Conservation (phyloP, 1,140 invertebrate species). For the Drosophila insularis region DNA sequence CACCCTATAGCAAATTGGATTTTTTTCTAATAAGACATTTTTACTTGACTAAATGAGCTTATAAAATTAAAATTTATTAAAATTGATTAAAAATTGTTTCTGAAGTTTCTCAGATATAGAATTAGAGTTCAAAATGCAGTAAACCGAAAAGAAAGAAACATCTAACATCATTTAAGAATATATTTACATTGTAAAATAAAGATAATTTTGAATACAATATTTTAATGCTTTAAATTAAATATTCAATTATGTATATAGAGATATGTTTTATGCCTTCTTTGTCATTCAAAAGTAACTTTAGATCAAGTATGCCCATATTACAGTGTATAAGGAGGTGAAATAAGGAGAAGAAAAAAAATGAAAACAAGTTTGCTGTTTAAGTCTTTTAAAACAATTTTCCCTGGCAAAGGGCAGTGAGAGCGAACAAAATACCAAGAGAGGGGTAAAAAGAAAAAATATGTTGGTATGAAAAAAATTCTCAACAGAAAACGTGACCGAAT, state of each 20-base stretch:
- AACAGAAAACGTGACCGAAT: conserved; percentile 72
- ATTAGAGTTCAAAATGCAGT: too few relatives aligned
- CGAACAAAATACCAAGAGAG: conserved; percentile 19
- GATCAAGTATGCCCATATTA: background rate
- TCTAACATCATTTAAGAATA: too few relatives aligned
- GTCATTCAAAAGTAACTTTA: background rate
- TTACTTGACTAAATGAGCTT: too few relatives aligned
- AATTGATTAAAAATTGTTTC: too few relatives aligned
- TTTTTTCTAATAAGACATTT: too few relatives aligned
- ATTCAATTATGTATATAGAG: too few relatives aligned
- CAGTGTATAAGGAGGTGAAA: background rate
- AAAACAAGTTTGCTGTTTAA: conserved; percentile 63
- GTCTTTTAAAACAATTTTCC: conserved; percentile 72
- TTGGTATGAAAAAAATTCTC: conserved; percentile 39
- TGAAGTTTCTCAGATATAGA: too few relatives aligned
- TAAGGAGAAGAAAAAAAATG: conserved; percentile 23
- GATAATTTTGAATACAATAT: too few relatives aligned
- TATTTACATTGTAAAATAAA: too few relatives aligned
- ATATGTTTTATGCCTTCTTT: background rate
- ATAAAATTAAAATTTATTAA: too few relatives aligned
- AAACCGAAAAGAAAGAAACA: too few relatives aligned
- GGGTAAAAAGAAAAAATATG: conserved; percentile 33
- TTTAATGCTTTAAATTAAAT: too few relatives aligned
- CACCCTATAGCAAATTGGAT: background rate
- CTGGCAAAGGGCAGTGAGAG: conserved; percentile 69